Base-by-base conservation (phyloP, 2,797 vertebrate genomes). In the Salmo trutta region DNA sequence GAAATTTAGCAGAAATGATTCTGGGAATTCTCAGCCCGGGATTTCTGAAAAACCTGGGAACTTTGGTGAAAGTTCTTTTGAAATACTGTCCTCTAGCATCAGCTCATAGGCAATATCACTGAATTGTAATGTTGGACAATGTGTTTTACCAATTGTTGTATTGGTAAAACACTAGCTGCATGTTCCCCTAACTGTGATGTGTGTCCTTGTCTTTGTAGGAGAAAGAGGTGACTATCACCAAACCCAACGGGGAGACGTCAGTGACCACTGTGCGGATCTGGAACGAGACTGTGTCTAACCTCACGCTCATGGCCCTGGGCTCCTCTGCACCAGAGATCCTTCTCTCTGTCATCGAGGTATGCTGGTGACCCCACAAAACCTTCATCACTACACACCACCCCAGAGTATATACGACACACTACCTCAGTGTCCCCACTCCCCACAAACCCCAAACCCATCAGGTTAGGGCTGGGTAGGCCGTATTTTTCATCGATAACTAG, bases 211-310 rank as follows among this genome's bases (percentile, higher is more conserved):
- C 19, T 12, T 27, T 79, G 16, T 89, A 98, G 92, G 98, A 96
- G 89, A 99, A 96, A 85, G 94, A 98, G 86, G 96, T 99, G 87
- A 99, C 96, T 1, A 93, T 99, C 84, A 98, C 96, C 73, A 95
- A 96, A 51, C 93, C 96, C 69, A 96, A 97, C 0, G 98, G 98
- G 0, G 97, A 98, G 85, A 97, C 95, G 10, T 95, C 94, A 1
- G 93, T 98, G 17, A 95, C 94, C 4, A 98, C 91, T 0, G 93
- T 95, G n/a, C 91, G 94, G n/a, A 82, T 95, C 82, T 99, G 98
- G 98, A 99, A 99, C 0, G 98, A 99, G 93, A 99, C 98, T 0
- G 97, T 99, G 3, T 99, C 97, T 89, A 99, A 99, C 91, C 95
- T 99, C 62, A 99, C 97, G 0, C 90, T 99, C 59, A 99, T 99